These are phyloP conservation scores for Ia io DNA, from an alignment of 2,113 vertebrate species.

Conservation along the genomic window DNA sequence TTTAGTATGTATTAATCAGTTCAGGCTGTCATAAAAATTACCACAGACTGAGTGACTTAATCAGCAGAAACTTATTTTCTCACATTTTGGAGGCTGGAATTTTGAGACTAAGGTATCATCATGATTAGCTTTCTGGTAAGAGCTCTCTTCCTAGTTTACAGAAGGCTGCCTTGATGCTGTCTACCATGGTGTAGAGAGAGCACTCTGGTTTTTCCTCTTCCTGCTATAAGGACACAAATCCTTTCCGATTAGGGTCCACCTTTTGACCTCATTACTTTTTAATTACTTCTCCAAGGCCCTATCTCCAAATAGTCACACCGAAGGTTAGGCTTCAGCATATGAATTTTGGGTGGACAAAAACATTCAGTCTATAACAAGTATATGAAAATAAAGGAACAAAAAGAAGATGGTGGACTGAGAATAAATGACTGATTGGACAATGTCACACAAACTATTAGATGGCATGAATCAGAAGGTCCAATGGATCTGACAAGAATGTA, in stretches of 20 bases:
- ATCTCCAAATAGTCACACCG: neutral
- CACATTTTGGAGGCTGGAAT: neutral
- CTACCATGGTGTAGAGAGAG: neutral
- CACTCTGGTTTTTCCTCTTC: neutral
- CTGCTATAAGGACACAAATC: neutral
- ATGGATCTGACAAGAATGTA: neutral
- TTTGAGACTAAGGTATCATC: neutral
- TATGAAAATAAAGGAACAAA: neutral
- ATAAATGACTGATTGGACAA: neutral
- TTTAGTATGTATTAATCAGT: neutral
- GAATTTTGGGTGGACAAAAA: neutral
- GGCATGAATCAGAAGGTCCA: neutral
- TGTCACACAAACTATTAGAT: neutral
- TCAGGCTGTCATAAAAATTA: neutral
- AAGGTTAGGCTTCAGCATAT: neutral
- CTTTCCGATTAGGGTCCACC: neutral
- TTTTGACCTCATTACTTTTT: slow-evolving; percentile 16
- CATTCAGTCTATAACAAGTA: neutral
- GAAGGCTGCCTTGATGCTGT: neutral
- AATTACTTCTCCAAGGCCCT: neutral
- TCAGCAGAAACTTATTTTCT: neutral
- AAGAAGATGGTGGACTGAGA: neutral
- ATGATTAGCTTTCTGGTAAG: neutral
- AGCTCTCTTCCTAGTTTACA: neutral
- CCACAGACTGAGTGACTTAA: neutral